A percentile compares a stretch with the other conserved stretches of the same genome.
Conservation (phyloP, 2,888 invertebrate genomes). For the Molorchus minor region DNA sequence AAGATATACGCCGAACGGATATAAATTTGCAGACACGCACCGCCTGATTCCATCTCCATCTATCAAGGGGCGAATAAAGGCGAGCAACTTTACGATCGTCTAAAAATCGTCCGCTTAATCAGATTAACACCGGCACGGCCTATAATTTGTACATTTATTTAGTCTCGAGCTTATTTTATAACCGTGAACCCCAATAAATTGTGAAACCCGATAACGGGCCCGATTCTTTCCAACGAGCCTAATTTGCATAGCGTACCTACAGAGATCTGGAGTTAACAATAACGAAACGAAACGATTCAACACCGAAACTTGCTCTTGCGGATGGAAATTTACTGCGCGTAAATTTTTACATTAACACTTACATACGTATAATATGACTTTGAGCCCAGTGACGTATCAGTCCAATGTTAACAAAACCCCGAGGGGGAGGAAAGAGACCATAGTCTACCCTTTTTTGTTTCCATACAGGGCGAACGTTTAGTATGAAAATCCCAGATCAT, state of each 20-base stretch:
- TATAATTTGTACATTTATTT: conserved; percentile 35
- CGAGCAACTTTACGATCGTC: conserved; percentile 25
- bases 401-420: too few species aligned
- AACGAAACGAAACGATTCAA: too few species aligned
- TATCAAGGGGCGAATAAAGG: conserved; percentile 45
- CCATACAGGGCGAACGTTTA: too few species aligned
- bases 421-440: too few species aligned
- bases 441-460: too few species aligned
- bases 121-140: conserved; percentile 37
- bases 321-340: too few species aligned
- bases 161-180: conserved; percentile 21
- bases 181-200: conserved; percentile 16
- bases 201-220: conserved; percentile 10
- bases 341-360: too few species aligned
- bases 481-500: too few species aligned
- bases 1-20: conserved; percentile 46
- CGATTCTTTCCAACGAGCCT: background rate
- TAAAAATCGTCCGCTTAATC: conserved; percentile 36
- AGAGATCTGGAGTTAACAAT: too few species aligned
- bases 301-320: too few species aligned
- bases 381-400: too few species aligned
- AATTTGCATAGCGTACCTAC: background rate
- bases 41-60: conserved; percentile 45
- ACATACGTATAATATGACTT: too few species aligned
- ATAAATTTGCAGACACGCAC: conserved; percentile 47